Evolutionary conservation across 2,888 invertebrate species (phyloP), one percentile per base, ranked within the genome.

Genomic region (Lasioglossum lativentre): DNA sequence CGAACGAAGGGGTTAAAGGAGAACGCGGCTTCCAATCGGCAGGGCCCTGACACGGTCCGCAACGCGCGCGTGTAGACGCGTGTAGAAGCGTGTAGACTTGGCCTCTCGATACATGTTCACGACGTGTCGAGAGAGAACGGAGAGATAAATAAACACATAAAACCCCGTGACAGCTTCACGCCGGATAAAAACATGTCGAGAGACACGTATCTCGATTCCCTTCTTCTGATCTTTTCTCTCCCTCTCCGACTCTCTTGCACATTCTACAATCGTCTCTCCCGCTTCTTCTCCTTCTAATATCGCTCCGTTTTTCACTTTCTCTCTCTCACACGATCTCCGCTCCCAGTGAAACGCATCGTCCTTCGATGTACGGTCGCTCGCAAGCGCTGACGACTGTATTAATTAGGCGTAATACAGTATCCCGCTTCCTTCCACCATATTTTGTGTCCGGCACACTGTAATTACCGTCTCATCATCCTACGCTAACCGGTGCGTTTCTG

Each of bases 121-220:
- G 86, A 82, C 75, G 86, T 80, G 85, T 77, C 56, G 80, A 47
- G 56, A 89, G 78, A 84, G 59, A 52, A 52, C 63, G 73, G 82
- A 87, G 88, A 92, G 92, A 92, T 92, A 93, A 93, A 93, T 93
- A 93, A 93, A 93, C 91, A 90, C 89, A 91, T 93, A 92, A 93
- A 93, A 92, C 89, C 87, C 82, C 87, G 90, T 93, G 93, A 93
- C 93, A 93, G 93, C 92, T 93, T 92, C 90, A 89, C 90, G 92
- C 88, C 75, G 88, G 87, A 90, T 92, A 92, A 93, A 93, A 92
- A 93, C 91, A 87, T 83, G 88, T 88, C 88, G 88, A 87, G 88
- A 87, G 87, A 90, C 89, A 88, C 85, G 86, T 88, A 90, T 89
- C 83, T 80, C 83, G 82, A 83, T 83, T 81, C 85, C 40, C 88